phyloP scores from a whole-genome alignment of 2,888 invertebrate genomes.

The Yponomeuta plumbellus region DNA sequence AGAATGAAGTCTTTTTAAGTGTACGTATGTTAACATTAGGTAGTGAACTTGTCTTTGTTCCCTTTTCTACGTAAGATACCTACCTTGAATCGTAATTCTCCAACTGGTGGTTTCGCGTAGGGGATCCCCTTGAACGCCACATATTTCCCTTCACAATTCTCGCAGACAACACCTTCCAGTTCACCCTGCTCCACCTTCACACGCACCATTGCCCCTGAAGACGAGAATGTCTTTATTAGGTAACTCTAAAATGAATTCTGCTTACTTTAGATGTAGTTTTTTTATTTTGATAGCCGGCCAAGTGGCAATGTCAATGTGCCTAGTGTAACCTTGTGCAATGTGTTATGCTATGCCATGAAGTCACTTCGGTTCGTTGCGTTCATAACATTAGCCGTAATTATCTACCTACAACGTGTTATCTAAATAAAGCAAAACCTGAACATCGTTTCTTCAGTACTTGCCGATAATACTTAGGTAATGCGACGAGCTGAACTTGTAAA shows the following conservation, averaged over 20 bases:
- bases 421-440: too few species aligned
- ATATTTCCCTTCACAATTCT: conserved; percentile 43
- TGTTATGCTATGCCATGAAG: background rate
- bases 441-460: too few species aligned
- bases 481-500: too few species aligned
- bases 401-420: too few species aligned
- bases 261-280: background rate
- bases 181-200: conserved; percentile 41
- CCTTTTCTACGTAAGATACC: conserved; percentile 16
- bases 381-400: background rate
- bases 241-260: background rate
- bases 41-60: background rate
- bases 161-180: conserved; percentile 48
- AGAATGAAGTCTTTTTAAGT: too few species aligned
- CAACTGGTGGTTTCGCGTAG: conserved; percentile 77
- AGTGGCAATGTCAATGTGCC: background rate
- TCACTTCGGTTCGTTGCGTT: background rate
- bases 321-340: too few species aligned
- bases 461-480: too few species aligned
- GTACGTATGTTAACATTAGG: too few species aligned
- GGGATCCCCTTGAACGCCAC: conserved; percentile 75
- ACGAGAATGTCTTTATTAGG: background rate
- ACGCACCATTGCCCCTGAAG: background rate
- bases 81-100: conserved; percentile 76
- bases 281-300: background rate